Base-by-base conservation (phyloP, 2,888 invertebrate species). In the Caenorhabditis sp. region DNA sequence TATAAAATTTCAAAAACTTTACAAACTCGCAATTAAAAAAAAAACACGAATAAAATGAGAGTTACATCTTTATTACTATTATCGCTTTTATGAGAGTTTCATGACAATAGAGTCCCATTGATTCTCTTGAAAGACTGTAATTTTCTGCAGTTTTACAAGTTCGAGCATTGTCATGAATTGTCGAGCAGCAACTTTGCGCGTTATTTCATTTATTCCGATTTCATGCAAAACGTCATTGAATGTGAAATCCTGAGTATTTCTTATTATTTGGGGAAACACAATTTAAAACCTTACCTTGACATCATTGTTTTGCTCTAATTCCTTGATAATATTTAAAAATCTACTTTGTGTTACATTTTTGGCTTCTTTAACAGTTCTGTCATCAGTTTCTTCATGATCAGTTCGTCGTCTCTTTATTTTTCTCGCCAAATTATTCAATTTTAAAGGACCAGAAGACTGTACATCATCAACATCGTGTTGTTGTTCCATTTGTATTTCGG, bases 151-250 rank as follows among this genome's bases (percentile, higher is more conserved):
- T 26, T 65, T 65, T n/a, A 51, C 36, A 4, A 65, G 23, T n/a
- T 59, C 59, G 27, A 65, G 54, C 14, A 65, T 37, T 23, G 23
- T 27, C 27, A 59, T 27, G 14, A 65, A 65, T 10, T 17, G 53
- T 14, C 65, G 51, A 12, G 65, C 58, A 6, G 59, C 65, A 1
- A 23, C 27, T 64, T 64, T 64, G 14, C 36, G 12, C 4, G 27
- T 24, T 1, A 50, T 6, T 1, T 12, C n/a, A 26, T 4, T 27
- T 19, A 8, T 23, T 6, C 8, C 19, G 19, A 58, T 21, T 23
- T 8, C n/a, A 4, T 21, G 14, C 6, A 37, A 21, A 3, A 58
- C 19, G 12, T 36, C 21, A 12, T 31, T 43, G 14, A 37, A 21
- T 6, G 43, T 37, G 19, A 58, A 14, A 19, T 19, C 23, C 58